Conservation (phyloP, 2,113 vertebrate species). For the Pachypanchax playfairii region DNA sequence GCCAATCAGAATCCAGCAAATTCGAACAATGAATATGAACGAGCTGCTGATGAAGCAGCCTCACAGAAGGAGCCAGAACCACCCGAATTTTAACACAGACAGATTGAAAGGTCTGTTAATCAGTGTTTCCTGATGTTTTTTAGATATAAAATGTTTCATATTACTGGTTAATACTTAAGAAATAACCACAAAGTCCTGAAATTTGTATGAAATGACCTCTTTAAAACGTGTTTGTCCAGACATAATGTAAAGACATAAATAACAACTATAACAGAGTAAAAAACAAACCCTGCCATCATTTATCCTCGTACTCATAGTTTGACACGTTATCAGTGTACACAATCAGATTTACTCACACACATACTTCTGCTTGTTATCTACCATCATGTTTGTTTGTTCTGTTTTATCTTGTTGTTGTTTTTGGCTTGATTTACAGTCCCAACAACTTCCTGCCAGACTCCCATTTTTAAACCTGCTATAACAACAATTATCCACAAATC, state of each 20-base stretch:
- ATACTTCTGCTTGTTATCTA: not conserved
- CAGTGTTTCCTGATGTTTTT: too few relatives aligned
- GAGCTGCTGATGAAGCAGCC: too few relatives aligned
- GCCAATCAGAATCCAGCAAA: too few relatives aligned
- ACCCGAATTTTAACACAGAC: too few relatives aligned
- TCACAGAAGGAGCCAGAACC: too few relatives aligned
- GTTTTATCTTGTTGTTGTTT: not conserved
- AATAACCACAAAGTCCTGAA: too few relatives aligned
- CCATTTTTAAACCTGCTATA: not conserved
- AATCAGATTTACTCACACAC: not conserved
- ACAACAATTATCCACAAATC: not conserved
- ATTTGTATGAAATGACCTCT: too few relatives aligned
- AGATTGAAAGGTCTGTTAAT: too few relatives aligned
- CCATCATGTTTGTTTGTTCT: not conserved
- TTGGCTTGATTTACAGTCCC: not conserved
- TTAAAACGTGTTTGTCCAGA: not conserved
- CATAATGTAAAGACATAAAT: not conserved
- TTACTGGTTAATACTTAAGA: too few relatives aligned
- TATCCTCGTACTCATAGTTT: not conserved
- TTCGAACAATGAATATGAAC: too few relatives aligned
- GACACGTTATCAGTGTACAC: not conserved
- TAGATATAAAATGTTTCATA: too few relatives aligned
- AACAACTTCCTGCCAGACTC: not conserved
- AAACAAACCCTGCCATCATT: not conserved
- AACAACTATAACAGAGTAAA: not conserved